Conservation (phyloP, 1,140 invertebrate species). For the Drosophila mauritiana region DNA sequence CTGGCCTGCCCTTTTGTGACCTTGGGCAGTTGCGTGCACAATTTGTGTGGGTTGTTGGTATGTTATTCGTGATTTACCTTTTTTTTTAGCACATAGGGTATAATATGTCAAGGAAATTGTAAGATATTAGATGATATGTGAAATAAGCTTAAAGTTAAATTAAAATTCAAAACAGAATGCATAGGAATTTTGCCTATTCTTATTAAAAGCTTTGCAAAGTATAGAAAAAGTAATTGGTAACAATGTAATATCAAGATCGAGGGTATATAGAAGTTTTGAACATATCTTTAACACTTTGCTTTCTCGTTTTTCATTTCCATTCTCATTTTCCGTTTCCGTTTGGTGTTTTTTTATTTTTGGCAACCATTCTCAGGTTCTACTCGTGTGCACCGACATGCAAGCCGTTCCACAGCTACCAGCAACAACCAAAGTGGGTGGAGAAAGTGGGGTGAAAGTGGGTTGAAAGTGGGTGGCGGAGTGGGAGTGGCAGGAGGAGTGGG, state of each 20-base stretch:
- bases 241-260: background rate
- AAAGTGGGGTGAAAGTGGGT: slow-evolving; percentile 4
- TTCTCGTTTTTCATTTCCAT: slow-evolving; percentile 51
- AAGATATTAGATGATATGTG: background rate
- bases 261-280: background rate
- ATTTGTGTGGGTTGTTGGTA: slow-evolving; percentile 46
- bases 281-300: background rate
- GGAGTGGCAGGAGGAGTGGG: background rate
- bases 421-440: background rate
- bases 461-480: background rate
- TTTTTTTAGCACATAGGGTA: background rate
- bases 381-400: slow-evolving; percentile 58
- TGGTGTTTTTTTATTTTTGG: slow-evolving; percentile 59
- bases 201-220: too few species aligned
- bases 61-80: slow-evolving; percentile 29
- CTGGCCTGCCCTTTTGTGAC: slow-evolving; percentile 32
- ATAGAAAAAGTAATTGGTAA: too few species aligned
- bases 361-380: slow-evolving; percentile 52
- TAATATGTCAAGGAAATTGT: background rate
- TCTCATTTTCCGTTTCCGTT: slow-evolving; percentile 58
- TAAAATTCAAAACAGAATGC: too few species aligned
- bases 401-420: slow-evolving; percentile 24
- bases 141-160: background rate
- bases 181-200: too few species aligned
- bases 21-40: slow-evolving; percentile 55